phyloP scores from a whole-genome alignment of 2,797 vertebrate species.

The Poecilia gillii region DNA sequence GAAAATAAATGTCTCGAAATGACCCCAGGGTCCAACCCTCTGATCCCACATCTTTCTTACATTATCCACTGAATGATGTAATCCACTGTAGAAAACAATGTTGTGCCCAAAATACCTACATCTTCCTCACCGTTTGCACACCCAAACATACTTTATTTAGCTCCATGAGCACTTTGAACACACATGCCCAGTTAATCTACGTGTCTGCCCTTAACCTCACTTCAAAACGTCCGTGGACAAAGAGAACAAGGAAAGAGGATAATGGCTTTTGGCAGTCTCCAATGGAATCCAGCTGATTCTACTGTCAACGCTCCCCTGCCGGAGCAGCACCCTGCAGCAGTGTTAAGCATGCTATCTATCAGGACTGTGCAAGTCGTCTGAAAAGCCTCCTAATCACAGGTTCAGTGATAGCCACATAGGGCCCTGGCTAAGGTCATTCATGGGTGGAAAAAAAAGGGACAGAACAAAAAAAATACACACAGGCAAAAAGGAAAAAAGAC shows the following conservation, averaged over 20 bases:
- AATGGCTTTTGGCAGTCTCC: slow-evolving; percentile 66
- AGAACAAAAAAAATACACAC: slow-evolving; percentile 30
- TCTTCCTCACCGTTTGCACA: background rate
- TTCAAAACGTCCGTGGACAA: slow-evolving; percentile 44
- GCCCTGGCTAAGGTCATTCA: slow-evolving; percentile 54
- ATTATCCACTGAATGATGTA: slow-evolving; percentile 16
- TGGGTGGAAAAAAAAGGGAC: background rate
- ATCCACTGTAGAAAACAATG: slow-evolving; percentile 1
- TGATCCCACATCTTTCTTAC: background rate
- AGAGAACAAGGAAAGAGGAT: slow-evolving; percentile 38
- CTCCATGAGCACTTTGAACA: slow-evolving; percentile 28
- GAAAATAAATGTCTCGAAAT: background rate
- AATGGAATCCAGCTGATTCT: slow-evolving; percentile 67
- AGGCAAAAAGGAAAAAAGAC: background rate
- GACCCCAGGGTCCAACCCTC: background rate
- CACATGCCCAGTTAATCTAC: slow-evolving; percentile 27
- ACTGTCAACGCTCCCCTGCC: slow-evolving; percentile 45
- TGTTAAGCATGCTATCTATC: slow-evolving; percentile 67
- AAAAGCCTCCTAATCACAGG: slow-evolving; percentile 68
- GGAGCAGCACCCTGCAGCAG: slow-evolving; percentile 59
- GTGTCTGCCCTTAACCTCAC: slow-evolving; percentile 1
- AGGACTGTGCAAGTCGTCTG: slow-evolving; percentile 52
- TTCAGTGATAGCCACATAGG: slow-evolving; percentile 49
- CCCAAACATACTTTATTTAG: slow-evolving; percentile 32
- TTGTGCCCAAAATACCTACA: slow-evolving; percentile 4